Evolutionary conservation across 2,888 invertebrate species (phyloP), one percentile per base, ranked within the genome.

Genomic region (Galerucella pusilla): DNA sequence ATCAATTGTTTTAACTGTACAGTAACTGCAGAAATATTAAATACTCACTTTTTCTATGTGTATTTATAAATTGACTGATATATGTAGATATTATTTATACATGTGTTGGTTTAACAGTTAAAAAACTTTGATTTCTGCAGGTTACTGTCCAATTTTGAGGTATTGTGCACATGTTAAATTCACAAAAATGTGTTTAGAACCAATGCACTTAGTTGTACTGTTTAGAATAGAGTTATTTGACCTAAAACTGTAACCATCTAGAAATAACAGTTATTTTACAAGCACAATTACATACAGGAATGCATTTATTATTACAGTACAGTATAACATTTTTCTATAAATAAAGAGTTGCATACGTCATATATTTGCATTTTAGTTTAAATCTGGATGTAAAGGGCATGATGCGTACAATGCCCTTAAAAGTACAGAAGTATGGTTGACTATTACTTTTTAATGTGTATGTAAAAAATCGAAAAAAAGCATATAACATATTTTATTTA

Each of bases 221-320:
- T 78, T 77, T 79, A 85, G 84, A 85, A 84, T 84, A 85, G 84
- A 86, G 86, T 86, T 86, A 86, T 86, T 84, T 87, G 87, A 87
- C 87, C 87, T 87, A 86, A 87, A 87, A 87, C 86, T 87, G 86
- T 87, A 86, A 85, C 86, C 85, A 86, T 85, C 84, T 85, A 84
- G 85, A 86, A 86, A 87, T 86, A 86, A 87, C 87, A 87, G 87
- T 87, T 87, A 87, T 83, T 83, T 83, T 80, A 82, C 83, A 80
- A 82, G 81, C 83, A 82, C 82, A 83, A 82, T 83, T 83, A 83
- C 81, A 81, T 82, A 81, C 80, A 82, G 82, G 82, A 82, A 82
- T 82, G 82, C 81, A 82, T 81, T 82, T 81, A 78, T 79, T 79
- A 77, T 77, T 78, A 78, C 72, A 77, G 79, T 79, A 78, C 74